A percentile compares a stretch with the other conserved stretches of the same genome.
These are phyloP conservation scores for Dendroctonus valens DNA, from an alignment of 1,140 invertebrate genomes.

Conservation along the genomic window DNA sequence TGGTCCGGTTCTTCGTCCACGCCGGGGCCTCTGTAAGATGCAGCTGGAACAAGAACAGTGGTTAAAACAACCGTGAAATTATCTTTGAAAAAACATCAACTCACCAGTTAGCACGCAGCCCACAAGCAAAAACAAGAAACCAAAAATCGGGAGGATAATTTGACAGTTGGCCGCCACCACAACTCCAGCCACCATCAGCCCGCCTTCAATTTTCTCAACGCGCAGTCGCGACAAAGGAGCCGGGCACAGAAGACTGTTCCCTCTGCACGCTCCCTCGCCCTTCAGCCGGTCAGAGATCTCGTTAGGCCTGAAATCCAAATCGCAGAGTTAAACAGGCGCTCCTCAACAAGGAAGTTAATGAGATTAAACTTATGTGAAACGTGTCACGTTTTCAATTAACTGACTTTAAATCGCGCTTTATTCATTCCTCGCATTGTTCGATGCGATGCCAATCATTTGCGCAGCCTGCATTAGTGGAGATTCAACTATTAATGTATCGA, in stretches of 20 bases:
- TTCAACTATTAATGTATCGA: no score
- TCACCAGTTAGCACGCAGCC: slow-evolving; percentile 71
- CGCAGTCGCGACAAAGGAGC: slow-evolving; percentile 59
- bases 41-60: slow-evolving; percentile 55
- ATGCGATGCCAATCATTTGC: no score
- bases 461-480: no score
- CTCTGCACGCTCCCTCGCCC: slow-evolving; percentile 45
- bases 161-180: slow-evolving; percentile 74
- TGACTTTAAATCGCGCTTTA: no score
- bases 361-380: no score
- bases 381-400: no score
- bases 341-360: no score
- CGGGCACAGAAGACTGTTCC: slow-evolving; percentile 44
- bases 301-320: slow-evolving; percentile 52
- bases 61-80: neutral
- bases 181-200: slow-evolving; percentile 70
- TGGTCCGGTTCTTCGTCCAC: slow-evolving; percentile 68
- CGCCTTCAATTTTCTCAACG: slow-evolving; percentile 73
- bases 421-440: no score
- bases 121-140: slow-evolving; percentile 69
- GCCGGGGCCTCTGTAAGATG: slow-evolving; percentile 70
- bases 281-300: slow-evolving; percentile 52
- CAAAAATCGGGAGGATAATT: slow-evolving; percentile 71
- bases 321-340: no score
- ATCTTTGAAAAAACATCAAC: slow-evolving; percentile 24